Evolutionary conservation across 2,113 vertebrate genomes (phyloP).

Genomic region (Malurus alboscapulatus): DNA sequence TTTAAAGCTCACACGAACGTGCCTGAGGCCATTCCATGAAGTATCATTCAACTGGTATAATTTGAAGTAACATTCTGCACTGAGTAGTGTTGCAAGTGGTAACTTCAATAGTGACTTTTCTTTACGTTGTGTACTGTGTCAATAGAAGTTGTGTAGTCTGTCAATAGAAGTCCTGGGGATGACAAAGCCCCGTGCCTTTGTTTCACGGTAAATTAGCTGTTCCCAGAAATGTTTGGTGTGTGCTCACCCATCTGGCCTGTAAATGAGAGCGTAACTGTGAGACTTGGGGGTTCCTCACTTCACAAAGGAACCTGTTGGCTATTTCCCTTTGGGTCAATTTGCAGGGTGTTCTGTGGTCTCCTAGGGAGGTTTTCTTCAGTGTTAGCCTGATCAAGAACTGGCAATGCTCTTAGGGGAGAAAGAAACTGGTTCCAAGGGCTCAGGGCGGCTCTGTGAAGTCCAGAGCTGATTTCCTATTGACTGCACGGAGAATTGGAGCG

Average conservation of each 20-base stretch:
- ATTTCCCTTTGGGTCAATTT: neutral
- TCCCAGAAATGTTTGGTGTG: neutral
- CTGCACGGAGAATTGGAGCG: neutral
- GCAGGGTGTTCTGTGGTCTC: neutral
- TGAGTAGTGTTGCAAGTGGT: neutral
- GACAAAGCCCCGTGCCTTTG: neutral
- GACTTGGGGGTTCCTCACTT: rapidly evolving
- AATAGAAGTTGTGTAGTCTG: neutral
- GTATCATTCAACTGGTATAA: neutral
- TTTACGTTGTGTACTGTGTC: neutral
- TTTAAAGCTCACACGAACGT: neutral
- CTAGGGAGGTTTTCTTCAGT: neutral
- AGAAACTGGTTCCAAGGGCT: neutral
- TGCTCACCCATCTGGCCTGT: rapidly evolving
- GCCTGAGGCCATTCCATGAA: neutral
- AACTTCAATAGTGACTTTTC: neutral
- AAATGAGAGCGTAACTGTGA: neutral
- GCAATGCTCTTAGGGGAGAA: neutral
- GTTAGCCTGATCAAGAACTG: neutral
- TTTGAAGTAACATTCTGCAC: neutral
- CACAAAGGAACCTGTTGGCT: neutral
- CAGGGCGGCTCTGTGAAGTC: neutral
- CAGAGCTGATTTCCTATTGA: neutral
- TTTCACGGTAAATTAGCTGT: neutral
- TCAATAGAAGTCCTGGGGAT: neutral